phyloP scores from a whole-genome alignment of 2,888 invertebrate species.

The Napeogenes inachia region DNA sequence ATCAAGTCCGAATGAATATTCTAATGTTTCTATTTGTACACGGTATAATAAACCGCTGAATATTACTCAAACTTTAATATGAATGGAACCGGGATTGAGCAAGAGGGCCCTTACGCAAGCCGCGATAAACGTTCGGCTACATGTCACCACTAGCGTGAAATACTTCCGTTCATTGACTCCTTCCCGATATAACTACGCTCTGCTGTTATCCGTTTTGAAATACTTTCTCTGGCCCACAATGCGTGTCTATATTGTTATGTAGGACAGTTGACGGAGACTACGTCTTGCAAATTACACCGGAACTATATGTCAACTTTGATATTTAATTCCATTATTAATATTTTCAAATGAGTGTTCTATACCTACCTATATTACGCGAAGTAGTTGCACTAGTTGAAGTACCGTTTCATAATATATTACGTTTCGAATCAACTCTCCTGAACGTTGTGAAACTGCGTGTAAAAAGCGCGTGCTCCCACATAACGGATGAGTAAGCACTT shows the following conservation, averaged over 20 bases:
- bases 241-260: constrained; percentile 46
- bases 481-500: constrained; percentile 61
- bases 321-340: no score
- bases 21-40: constrained; percentile 42
- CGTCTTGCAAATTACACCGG: no score
- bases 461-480: constrained; percentile 71
- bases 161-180: constrained; percentile 77
- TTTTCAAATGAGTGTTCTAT: neutral
- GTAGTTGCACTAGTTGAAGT: constrained; percentile 56
- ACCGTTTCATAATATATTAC: constrained; percentile 74
- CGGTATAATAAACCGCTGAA: constrained; percentile 24
- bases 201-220: constrained; percentile 60
- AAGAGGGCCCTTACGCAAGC: constrained; percentile 69
- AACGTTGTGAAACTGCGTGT: constrained; percentile 62
- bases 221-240: constrained; percentile 52
- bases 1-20: no score
- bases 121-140: constrained; percentile 64
- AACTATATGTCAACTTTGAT: no score
- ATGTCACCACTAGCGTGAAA: constrained; percentile 71
- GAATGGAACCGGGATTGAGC: constrained; percentile 50
- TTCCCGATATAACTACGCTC: constrained; percentile 69
- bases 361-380: constrained; percentile 57
- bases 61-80: constrained; percentile 16
- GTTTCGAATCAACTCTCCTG: constrained; percentile 66
- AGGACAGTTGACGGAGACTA: neutral